phyloP scores from a whole-genome alignment of 2,797 vertebrate genomes.

The Microtus californicus region DNA sequence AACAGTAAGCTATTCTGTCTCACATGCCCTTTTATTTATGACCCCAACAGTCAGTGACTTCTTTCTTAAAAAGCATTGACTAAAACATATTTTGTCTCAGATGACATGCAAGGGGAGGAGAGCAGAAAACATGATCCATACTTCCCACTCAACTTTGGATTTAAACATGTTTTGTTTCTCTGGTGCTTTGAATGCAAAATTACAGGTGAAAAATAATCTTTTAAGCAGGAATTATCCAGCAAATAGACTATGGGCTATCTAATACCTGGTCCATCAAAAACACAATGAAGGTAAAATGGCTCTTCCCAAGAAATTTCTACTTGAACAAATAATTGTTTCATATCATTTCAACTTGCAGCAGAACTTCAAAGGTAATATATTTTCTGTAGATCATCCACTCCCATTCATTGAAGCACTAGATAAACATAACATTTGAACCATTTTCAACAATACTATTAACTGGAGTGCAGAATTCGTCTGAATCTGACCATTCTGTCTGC shows the following conservation, averaged over 20 bases:
- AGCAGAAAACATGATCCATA: background rate
- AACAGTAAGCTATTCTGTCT: slow-evolving; percentile 4
- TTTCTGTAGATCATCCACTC: background rate
- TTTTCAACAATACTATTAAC: background rate
- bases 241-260: background rate
- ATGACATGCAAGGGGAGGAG: background rate
- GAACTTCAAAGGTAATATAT: background rate
- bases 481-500: background rate
- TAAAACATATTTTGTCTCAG: background rate
- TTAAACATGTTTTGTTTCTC: background rate
- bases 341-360: background rate
- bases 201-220: background rate
- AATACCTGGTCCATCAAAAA: background rate
- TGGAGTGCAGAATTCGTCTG: background rate
- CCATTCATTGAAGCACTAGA: background rate
- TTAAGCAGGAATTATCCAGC: background rate
- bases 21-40: background rate
- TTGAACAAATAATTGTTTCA: slow-evolving; percentile 21
- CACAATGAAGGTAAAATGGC: background rate
- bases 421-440: background rate
- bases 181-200: background rate
- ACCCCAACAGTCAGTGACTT: background rate
- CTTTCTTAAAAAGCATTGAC: slow-evolving; percentile 9
- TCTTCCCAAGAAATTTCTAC: background rate
- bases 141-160: background rate